phyloP scores from a whole-genome alignment of 92 coral and sea anemone genomes.

The Heteractis magnifica region DNA sequence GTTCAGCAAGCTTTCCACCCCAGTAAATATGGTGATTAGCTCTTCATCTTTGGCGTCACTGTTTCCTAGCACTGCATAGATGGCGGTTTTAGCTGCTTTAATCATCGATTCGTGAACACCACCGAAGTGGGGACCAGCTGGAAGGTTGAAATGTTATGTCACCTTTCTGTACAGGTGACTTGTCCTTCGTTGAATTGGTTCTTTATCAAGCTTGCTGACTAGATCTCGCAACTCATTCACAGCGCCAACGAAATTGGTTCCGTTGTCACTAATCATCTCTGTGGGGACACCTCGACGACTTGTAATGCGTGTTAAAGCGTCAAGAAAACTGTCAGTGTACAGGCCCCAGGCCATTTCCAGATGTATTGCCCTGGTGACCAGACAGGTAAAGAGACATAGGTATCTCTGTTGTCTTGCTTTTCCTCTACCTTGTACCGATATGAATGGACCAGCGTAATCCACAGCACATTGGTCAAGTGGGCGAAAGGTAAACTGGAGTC shows the following conservation, averaged over 20 bases:
- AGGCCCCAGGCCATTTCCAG: slow-evolving; percentile 57
- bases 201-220: slow-evolving; percentile 37
- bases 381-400: slow-evolving; percentile 39
- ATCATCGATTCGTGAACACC: slow-evolving; percentile 50
- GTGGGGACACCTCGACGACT: slow-evolving; percentile 50
- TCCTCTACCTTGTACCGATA: slow-evolving; percentile 45
- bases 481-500: slow-evolving; percentile 39
- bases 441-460: slow-evolving; percentile 49
- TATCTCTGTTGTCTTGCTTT: slow-evolving; percentile 35
- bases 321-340: slow-evolving; percentile 43
- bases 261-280: slow-evolving; percentile 51
- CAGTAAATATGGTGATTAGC: slow-evolving; percentile 46
- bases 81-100: slow-evolving; percentile 48
- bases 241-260: slow-evolving; percentile 58
- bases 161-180: slow-evolving; percentile 18
- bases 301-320: slow-evolving; percentile 38
- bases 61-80: slow-evolving; percentile 37
- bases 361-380: slow-evolving; percentile 30
- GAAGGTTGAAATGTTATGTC: slow-evolving; percentile 42
- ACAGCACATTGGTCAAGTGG: slow-evolving; percentile 38
- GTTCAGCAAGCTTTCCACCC: slow-evolving; percentile 52
- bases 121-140: slow-evolving; percentile 47
- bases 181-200: not conserved
- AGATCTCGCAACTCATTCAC: slow-evolving; percentile 43
- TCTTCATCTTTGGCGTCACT: slow-evolving; percentile 48